A percentile compares a stretch with the other conserved stretches of the same genome.
phyloP scores from a whole-genome alignment of 1,140 invertebrate species.

The Dreissena polymorpha region DNA sequence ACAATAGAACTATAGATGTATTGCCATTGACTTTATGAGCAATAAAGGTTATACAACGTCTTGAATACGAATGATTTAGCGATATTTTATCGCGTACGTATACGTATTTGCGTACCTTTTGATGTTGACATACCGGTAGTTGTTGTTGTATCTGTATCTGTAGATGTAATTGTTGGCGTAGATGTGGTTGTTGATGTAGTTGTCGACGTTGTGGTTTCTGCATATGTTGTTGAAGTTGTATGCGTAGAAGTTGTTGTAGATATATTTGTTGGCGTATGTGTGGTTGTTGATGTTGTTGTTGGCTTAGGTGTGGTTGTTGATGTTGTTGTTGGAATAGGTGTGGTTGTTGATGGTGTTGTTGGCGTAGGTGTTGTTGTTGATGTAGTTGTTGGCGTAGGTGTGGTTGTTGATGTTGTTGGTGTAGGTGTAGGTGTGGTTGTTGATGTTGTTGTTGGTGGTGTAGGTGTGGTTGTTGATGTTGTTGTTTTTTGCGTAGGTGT shows the following conservation, averaged over 20 bases:
- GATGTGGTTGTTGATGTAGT: no score
- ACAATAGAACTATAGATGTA: no score
- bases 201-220: no score
- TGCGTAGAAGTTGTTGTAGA: neutral
- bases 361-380: neutral
- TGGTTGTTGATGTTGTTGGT: constrained; percentile 1
- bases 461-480: neutral
- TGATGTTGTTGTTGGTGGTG: neutral
- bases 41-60: no score
- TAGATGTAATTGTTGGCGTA: no score
- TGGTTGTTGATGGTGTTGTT: neutral
- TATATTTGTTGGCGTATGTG: neutral
- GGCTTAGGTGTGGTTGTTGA: neutral
- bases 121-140: no score
- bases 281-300: neutral
- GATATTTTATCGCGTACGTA: no score
- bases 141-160: no score
- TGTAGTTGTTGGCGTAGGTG: neutral
- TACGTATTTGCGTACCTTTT: no score
- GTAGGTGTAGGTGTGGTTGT: neutral
- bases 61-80: no score
- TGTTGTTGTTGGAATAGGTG: neutral
- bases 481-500: neutral
- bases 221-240: neutral
- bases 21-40: no score